Evolutionary conservation across 2,888 invertebrate species (phyloP).

Genomic region (Eupithecia insigniata): DNA sequence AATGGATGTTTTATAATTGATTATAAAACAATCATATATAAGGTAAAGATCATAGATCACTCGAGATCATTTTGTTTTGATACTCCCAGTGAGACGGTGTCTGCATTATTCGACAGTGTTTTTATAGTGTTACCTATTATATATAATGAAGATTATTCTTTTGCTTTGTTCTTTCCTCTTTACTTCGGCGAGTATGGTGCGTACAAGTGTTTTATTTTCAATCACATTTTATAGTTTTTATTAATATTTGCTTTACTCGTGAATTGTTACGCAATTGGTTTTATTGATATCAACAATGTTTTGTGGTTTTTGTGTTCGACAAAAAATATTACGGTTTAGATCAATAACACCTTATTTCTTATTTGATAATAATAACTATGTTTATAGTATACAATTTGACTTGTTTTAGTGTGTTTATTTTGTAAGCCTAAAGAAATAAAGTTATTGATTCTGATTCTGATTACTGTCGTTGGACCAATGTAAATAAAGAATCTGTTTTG

Average conservation of each 20-base stretch:
- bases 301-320: too few relatives aligned
- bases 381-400: too few relatives aligned
- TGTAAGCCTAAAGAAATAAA: too few relatives aligned
- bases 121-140: not conserved
- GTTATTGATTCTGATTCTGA: too few relatives aligned
- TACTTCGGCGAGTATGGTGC: not conserved
- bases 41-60: not conserved
- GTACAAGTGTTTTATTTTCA: not conserved
- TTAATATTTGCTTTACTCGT: not conserved
- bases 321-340: too few relatives aligned
- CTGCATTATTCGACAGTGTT: not conserved
- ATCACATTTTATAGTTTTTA: not conserved
- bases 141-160: not conserved
- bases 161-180: not conserved
- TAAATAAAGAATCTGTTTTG: not conserved
- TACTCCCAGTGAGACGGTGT: not conserved
- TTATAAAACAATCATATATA: not conserved
- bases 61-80: not conserved
- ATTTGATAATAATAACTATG: too few relatives aligned
- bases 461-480: not conserved
- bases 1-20: not conserved
- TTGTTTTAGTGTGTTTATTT: too few relatives aligned
- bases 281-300: too few relatives aligned
- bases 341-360: too few relatives aligned
- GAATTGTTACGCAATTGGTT: too few relatives aligned